Conservation (phyloP, 2,888 invertebrate species). For the Lapara coniferarum region DNA sequence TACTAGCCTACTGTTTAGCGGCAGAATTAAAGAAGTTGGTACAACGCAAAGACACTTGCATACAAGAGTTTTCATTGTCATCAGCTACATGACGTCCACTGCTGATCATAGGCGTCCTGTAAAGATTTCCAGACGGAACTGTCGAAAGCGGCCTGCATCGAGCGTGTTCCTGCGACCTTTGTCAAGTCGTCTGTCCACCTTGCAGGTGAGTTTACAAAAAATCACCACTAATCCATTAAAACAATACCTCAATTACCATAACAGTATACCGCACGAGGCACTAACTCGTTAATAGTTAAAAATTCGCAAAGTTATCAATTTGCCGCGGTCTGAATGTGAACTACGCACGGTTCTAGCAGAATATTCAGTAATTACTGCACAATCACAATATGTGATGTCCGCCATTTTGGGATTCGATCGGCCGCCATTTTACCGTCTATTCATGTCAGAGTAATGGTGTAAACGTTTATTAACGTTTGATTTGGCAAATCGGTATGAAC, state of each 20-base stretch:
- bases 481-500: slow-evolving; percentile 21
- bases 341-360: slow-evolving; percentile 24
- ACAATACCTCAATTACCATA: slow-evolving; percentile 9
- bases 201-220: too few relatives aligned
- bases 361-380: slow-evolving; percentile 11
- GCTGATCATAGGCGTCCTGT: too few relatives aligned
- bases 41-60: too few relatives aligned
- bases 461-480: slow-evolving; percentile 14
- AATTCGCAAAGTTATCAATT: slow-evolving; percentile 28
- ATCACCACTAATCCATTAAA: not conserved
- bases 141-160: too few relatives aligned
- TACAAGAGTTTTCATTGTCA: too few relatives aligned
- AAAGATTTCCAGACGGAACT: too few relatives aligned
- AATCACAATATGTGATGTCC: not conserved
- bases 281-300: slow-evolving; percentile 18
- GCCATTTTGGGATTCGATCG: slow-evolving; percentile 19
- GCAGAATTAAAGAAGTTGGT: too few relatives aligned
- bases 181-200: too few relatives aligned
- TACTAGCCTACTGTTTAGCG: too few relatives aligned
- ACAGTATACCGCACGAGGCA: slow-evolving; percentile 14
- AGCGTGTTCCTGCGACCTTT: too few relatives aligned
- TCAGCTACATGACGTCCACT: too few relatives aligned
- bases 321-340: slow-evolving; percentile 24
- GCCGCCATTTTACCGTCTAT: slow-evolving; percentile 3
- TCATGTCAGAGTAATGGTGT: slow-evolving; percentile 18